These are phyloP conservation scores for Chloroclystis v-ata DNA, from an alignment of 2,888 invertebrate species.

Conservation along the genomic window DNA sequence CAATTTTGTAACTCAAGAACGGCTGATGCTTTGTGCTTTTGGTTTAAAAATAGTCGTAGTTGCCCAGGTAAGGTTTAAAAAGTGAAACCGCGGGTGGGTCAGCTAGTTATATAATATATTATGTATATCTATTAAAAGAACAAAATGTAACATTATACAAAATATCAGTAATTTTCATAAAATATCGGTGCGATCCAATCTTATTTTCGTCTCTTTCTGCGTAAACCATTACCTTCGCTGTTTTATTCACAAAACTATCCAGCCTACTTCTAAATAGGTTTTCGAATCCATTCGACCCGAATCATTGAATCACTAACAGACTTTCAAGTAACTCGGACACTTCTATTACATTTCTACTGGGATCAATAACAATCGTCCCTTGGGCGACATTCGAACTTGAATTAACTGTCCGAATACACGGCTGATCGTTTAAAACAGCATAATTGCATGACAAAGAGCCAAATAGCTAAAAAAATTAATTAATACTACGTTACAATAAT, in stretches of 20 bases:
- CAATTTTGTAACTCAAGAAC: no score
- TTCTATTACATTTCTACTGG: slow-evolving; percentile 15
- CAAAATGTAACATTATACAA: no score
- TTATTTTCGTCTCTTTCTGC: no score
- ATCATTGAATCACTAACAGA: slow-evolving; percentile 9
- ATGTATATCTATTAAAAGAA: no score
- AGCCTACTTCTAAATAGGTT: not conserved
- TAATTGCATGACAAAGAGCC: not conserved
- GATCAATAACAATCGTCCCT: slow-evolving; percentile 24
- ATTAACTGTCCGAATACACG: slow-evolving; percentile 5
- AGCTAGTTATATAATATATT: no score
- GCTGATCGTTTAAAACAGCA: not conserved
- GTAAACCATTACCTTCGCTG: not conserved
- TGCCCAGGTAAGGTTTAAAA: no score
- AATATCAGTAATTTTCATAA: no score
- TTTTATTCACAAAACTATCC: not conserved
- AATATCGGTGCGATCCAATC: no score
- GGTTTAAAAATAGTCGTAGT: no score
- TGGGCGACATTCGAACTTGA: slow-evolving; percentile 19
- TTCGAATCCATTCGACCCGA: slow-evolving; percentile 3
- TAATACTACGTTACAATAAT: no score
- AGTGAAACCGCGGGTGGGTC: no score
- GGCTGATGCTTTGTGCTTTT: no score
- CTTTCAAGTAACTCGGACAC: slow-evolving; percentile 10
- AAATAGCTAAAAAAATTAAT: not conserved